phyloP scores from a whole-genome alignment of 2,113 vertebrate genomes.

The Crotalus helleri region DNA sequence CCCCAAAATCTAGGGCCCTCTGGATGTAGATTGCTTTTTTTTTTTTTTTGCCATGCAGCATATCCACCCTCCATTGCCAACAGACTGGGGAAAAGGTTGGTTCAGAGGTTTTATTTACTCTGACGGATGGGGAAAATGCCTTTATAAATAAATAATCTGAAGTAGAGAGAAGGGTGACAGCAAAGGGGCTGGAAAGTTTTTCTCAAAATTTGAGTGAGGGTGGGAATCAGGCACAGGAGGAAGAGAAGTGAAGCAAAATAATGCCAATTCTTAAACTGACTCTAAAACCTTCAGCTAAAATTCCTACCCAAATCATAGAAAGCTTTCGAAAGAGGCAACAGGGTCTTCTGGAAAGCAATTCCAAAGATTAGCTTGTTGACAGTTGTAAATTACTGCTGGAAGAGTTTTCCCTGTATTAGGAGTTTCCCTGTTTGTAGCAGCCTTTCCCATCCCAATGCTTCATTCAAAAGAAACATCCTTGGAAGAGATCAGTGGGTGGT shows the following conservation, averaged over 20 bases:
- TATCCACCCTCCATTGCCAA: background rate
- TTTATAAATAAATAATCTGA: background rate
- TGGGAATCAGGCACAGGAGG: background rate
- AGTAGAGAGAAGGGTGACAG: background rate
- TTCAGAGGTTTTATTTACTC: background rate
- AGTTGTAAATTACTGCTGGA: conserved; percentile 74
- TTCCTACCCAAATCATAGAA: conserved; percentile 62
- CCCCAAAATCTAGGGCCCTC: background rate
- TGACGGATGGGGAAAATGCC: background rate
- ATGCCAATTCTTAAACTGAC: background rate
- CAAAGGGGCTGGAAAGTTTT: background rate
- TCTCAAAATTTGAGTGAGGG: no score
- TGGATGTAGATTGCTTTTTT: background rate
- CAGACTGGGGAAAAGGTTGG: background rate
- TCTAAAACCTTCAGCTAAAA: conserved; percentile 44
- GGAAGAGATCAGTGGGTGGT: background rate
- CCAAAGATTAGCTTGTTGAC: conserved; percentile 75
- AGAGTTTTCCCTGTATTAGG: conserved; percentile 53
- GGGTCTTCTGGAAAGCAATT: conserved; percentile 74
- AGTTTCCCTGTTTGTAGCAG: conserved; percentile 46
- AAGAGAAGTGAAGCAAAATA: background rate
- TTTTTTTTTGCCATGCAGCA: no score
- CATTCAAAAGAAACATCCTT: background rate
- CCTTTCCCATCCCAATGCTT: conserved; percentile 18
- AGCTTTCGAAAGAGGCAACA: conserved; percentile 60